Base-by-base conservation (phyloP, 2,113 vertebrate species). In the Tachycineta bicolor region DNA sequence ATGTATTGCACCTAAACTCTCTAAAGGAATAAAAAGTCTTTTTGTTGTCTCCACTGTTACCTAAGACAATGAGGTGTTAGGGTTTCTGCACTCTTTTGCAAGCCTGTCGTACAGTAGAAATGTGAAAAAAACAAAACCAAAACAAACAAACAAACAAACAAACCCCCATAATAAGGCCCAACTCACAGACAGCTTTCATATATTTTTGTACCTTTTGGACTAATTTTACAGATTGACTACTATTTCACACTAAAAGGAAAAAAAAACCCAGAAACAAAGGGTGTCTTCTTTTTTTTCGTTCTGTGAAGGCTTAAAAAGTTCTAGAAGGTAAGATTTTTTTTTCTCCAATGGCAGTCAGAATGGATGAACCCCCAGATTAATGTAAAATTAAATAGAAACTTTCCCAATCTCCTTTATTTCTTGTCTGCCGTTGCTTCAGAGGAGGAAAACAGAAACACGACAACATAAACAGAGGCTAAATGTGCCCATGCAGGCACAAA, bases 1-100 rank as follows among this genome's bases (percentile, higher is more conserved):
- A 33, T 39, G 49, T 33, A 80, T 44, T 82, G 68, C 77, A 94
- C 65, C 84, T 91, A 93, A 97, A 88, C 53, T 93, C 78, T 83
- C 39, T 80, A 87, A 77, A 75, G 52, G 31, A 76, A 80, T 37
- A 89, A 47, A 33, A 79, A 49, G 2, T 33, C 19, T 63, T 92
- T 94, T 94, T 78, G 73, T 79, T 87, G 85, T 67, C 29, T 71
- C 31, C 39, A 62, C 55, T 83, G 34, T 77, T 94, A 95, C 44
- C 65, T 69, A 88, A 92, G 79, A 83, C 59, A 87, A 43, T 52
- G 75, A 89, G 50, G 26, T 84, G 39, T 60, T 91, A 92, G 53
- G 26, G 37, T 62, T 91, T 89, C 65, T 87, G 33, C 49, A 84
- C n/a, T 92, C 65, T 92, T 85, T 75, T 87, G 9, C 55, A 94